Base-by-base conservation (phyloP, 2,888 invertebrate species). In the Lasioglossum marginatum region DNA sequence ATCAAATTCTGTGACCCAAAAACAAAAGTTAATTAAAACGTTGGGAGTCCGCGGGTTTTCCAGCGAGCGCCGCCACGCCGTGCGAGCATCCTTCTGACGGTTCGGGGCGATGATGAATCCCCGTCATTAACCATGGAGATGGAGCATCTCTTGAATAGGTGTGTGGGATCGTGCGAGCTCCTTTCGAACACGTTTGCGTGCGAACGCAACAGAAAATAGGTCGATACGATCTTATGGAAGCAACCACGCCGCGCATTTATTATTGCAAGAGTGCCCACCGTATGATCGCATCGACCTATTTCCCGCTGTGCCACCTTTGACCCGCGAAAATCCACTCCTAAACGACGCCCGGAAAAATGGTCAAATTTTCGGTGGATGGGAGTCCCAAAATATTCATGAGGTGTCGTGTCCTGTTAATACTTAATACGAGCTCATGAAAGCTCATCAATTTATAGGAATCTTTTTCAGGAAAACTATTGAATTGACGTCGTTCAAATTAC, bases 161-260 rank as follows among this genome's bases (percentile, higher is more conserved):
- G 81, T 60, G 81, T 16, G 71, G 40, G 71, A 48, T 60, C 68
- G 23, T n/a, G 16, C 16, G n/a, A 34, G 68, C 40, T 52, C 37
- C 45, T 45, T 77, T 82, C 71, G 19, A 76, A 57, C 63, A 52
- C 31, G 43, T 83, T 75, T 45, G 52, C n/a, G 52, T 74, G 70
- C 14, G 71, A 79, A 79, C 71, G 72, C 40, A 75, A 76, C n/a
- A 57, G 75, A 66, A 85, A 85, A 79, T 83, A 71, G 84, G 75
- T 85, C 84, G 84, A 83, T 79, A 66, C 79, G 79, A 85, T 83
- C 84, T 83, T 75, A 60, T 72, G 75, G 79, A 83, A 71, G 74
- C 68, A 57, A 52, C 74, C 77, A 40, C 75, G 31, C 34, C 72
- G 71, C 16, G 23, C 84, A 79, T 76, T 85, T 83, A 79, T 83